Conservation (phyloP, 2,888 invertebrate species). For the Epicampocera succincta region DNA sequence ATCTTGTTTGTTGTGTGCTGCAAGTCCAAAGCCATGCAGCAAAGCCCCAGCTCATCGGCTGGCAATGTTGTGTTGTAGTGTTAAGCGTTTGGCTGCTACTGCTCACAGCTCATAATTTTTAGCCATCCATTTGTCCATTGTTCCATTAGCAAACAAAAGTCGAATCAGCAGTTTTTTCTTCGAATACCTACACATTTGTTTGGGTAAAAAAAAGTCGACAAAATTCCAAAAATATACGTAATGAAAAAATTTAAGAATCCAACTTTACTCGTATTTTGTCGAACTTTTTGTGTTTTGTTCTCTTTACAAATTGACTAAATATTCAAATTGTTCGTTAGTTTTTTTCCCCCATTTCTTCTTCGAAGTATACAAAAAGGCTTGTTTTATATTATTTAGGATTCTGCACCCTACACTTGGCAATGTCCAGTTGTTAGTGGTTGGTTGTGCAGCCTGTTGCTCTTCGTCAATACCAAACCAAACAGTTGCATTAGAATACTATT, state of each 20-base stretch:
- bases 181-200: conserved; percentile 37
- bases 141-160: conserved; percentile 45
- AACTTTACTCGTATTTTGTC: conserved; percentile 61
- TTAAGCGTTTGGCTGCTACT: conserved; percentile 70
- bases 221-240: conserved; percentile 31
- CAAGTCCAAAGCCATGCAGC: conserved; percentile 2
- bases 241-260: conserved; percentile 45
- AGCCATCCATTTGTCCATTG: conserved; percentile 65
- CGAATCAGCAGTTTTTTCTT: conserved; percentile 63
- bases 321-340: conserved; percentile 66
- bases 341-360: conserved; percentile 19
- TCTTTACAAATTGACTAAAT: conserved; percentile 67
- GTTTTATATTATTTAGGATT: conserved; percentile 40
- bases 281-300: conserved; percentile 36
- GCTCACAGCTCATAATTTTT: conserved; percentile 66
- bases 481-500: too few relatives aligned
- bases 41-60: conserved; percentile 60
- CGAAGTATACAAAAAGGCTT: conserved; percentile 38
- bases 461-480: too few relatives aligned
- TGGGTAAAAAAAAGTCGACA: conserved; percentile 17
- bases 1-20: conserved; percentile 9
- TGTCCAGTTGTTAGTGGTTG: too few relatives aligned
- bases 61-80: conserved; percentile 65
- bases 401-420: conserved; percentile 37
- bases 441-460: too few relatives aligned